These are phyloP conservation scores for Biston betularia DNA, from an alignment of 2,888 invertebrate species.

Conservation along the genomic window DNA sequence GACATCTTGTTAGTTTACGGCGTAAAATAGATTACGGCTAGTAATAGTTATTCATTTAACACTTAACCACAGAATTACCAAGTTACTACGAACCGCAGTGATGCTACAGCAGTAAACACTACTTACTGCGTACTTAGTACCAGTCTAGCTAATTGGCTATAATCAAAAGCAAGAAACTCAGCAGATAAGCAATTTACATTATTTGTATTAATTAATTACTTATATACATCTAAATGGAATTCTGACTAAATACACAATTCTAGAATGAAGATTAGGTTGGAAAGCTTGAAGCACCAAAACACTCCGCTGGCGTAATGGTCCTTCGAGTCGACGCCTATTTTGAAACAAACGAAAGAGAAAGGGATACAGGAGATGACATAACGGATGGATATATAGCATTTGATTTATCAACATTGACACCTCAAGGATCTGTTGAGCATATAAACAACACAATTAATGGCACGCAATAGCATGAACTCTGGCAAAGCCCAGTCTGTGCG, in stretches of 20 bases:
- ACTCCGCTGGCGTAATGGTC: not conserved
- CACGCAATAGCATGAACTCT: slow-evolving; percentile 3
- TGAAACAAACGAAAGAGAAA: slow-evolving; percentile 3
- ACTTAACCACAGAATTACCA: not conserved
- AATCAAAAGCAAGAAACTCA: not conserved
- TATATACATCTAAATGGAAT: not conserved
- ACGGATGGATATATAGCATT: not conserved
- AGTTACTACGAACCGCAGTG: not conserved
- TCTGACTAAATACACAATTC: not conserved
- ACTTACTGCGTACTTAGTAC: not conserved
- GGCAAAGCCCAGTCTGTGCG: not conserved
- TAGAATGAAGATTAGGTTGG: not conserved
- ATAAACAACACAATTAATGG: slow-evolving; percentile 7
- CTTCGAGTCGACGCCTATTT: not conserved
- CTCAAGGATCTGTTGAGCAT: slow-evolving; percentile 15
- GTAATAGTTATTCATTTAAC: slow-evolving; percentile 1
- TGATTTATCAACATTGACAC: slow-evolving; percentile 14
- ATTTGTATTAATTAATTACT: not conserved
- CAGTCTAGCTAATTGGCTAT: not conserved
- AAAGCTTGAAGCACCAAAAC: slow-evolving; percentile 4
- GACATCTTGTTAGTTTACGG: slow-evolving; percentile 5
- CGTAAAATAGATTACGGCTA: not conserved
- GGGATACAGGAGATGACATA: not conserved
- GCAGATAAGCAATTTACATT: not conserved
- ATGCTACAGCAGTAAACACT: not conserved